These are phyloP conservation scores for Microhierax caerulescens DNA, from an alignment of 2,797 vertebrate species.

Conservation along the genomic window DNA sequence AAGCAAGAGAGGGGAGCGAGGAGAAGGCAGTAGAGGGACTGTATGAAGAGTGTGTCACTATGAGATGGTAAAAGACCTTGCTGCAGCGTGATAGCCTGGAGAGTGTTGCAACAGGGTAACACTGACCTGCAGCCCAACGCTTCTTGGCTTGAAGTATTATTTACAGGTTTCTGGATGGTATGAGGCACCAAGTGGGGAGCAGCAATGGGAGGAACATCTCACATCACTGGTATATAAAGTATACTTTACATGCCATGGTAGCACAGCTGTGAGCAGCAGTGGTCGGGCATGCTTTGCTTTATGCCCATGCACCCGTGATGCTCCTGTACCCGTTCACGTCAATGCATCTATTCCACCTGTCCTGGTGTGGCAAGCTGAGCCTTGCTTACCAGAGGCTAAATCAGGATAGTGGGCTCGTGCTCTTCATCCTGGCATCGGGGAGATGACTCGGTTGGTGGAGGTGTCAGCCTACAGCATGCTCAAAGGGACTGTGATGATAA, in stretches of 20 bases:
- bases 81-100: no score
- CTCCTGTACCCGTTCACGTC: neutral
- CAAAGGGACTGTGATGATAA: conserved; percentile 67
- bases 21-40: no score
- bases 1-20: no score
- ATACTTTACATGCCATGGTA: neutral
- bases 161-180: neutral
- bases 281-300: neutral
- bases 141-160: neutral
- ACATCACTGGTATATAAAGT: neutral
- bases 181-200: neutral
- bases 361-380: neutral
- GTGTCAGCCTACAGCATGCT: conserved; percentile 68
- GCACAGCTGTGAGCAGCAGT: neutral
- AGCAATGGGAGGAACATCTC: neutral
- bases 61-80: no score
- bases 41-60: no score
- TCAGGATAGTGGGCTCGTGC: conserved; percentile 56
- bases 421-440: conserved; percentile 49
- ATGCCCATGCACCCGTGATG: neutral
- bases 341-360: neutral
- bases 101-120: no score
- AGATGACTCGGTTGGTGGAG: conserved; percentile 66
- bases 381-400: conserved; percentile 36
- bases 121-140: neutral